Evolutionary conservation across 2,797 vertebrate genomes (phyloP), one percentile per base, ranked within the genome.

Genomic region (Chanos chanos): DNA sequence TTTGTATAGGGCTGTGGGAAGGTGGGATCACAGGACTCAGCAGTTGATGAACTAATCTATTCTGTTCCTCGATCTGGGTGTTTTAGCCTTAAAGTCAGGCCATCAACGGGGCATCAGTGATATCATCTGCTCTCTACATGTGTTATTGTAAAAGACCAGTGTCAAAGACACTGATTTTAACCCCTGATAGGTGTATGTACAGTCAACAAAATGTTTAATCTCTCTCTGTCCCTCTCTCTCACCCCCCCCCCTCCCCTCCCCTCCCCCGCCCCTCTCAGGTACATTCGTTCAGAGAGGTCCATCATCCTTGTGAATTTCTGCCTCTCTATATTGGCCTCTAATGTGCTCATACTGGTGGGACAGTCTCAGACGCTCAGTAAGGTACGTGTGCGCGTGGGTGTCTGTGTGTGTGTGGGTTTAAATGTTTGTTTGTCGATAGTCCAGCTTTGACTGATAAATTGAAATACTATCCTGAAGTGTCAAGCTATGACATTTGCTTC

Each of bases 301-400:
- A 97, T 99, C 85, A 99, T 99, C 78, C 80, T 98, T 76, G 91
- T 99, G 83, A 99, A 99, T 73, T 99, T 99, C 76, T 99, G 96
- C 61, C 77, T 98, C 82, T 99, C 97, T 79, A 98, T 99, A 83
- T 80, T 99, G 87, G 94, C 96, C 60, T 99, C 97, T 80, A 99
- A 99, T 60, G 76, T 99, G 81, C 86, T 99, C 78, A 99, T 99
- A 85, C 86, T 99, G 34, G 94, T 99, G 75, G 97, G 97, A 83
- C 97, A 99, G 84, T 96, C 97, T 54, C 94, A 97, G 87, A 95
- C 94, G 54, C 93, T 98, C 47, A 96, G 94, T 87, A 99, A 98
- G 95, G 97, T 98, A 77, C 87, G 87, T 39, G 5, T 39, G 28
- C 37, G 25, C 36, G 37, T 53, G 7, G 47, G 4, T 41, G 19